phyloP scores from a whole-genome alignment of 2,797 vertebrate species.

The Vespertilio murinus region DNA sequence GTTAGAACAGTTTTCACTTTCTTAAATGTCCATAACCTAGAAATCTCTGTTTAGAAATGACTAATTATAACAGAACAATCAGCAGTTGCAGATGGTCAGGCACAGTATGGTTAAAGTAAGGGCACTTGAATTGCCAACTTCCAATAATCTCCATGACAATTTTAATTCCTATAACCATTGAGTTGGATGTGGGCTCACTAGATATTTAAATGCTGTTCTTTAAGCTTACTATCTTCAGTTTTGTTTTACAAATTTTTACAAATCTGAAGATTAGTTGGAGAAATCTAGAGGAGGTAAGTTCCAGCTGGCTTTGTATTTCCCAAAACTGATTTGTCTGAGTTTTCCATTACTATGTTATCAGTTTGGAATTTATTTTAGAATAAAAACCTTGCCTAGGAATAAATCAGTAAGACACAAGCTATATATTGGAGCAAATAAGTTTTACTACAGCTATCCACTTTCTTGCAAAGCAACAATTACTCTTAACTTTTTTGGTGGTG shows the following conservation, averaged over 20 bases:
- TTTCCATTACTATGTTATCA: constrained; percentile 8
- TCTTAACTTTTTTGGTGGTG: constrained; percentile 15
- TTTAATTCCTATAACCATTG: not conserved
- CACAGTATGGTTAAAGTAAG: not conserved
- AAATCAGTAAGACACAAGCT: not conserved
- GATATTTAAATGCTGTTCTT: not conserved
- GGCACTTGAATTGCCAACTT: not conserved
- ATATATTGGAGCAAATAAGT: constrained; percentile 8
- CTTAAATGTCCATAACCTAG: not conserved
- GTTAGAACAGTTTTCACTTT: constrained; percentile 26
- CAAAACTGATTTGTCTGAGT: not conserved
- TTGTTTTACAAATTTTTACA: not conserved
- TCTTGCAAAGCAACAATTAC: not conserved
- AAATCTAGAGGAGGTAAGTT: not conserved
- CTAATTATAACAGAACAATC: not conserved
- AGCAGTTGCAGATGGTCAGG: not conserved
- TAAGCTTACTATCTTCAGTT: constrained; percentile 1
- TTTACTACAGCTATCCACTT: not conserved
- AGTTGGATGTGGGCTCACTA: not conserved
- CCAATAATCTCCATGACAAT: not conserved
- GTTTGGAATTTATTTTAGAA: constrained; percentile 47
- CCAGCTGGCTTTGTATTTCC: not conserved
- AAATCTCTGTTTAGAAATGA: constrained; percentile 2
- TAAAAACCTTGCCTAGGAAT: constrained; percentile 30
- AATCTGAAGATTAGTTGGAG: not conserved